Evolutionary conservation across 2,113 vertebrate genomes (phyloP), one percentile per base, ranked within the genome.

Genomic region (Archocentrus centrarchus): DNA sequence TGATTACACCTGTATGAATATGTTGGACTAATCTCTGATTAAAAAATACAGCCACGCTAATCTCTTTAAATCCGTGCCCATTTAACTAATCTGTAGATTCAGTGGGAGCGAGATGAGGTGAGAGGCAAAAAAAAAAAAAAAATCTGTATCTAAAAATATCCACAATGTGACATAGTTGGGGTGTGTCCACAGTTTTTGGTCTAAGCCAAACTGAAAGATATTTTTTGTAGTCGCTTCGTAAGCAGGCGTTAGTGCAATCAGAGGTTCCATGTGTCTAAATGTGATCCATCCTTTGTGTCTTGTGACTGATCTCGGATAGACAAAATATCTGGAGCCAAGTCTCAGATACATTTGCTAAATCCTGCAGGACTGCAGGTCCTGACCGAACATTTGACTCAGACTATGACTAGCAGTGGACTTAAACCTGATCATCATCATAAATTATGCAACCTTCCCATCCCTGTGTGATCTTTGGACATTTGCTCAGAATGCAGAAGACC

Each of bases 81-180:
- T 81, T 85, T 70, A 89, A 73, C 77, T 88, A 58, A 89, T 85
- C 89, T 92, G 81, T 39, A 44, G 73, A 85, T 80, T 79, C 44
- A 75, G 64, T 27, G 53, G 10, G 22, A 85, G 75, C 44, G 5
- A 39, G 70, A 59, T 37, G 75, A 59, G 55, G 66, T 76, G 58
- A 76, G 58, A 2, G 79, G 79, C 44, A 66, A 59, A 55, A 66
- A 70, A 77, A 32, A 70, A 77, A 32, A 63, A 53, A 70, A 30
- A 44, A 7, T n/a, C 32, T 1, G 0, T 57, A 13, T 77, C 73
- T 79, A 75, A 39, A 85, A 61, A 81, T 78, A 85, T 5, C 55
- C 53, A 3, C 24, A 3, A 44, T 75, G 3, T 86, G 75, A 81
- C 89, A 83, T 24, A 88, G 77, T 83, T 81, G 80, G 63, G 18